Evolutionary conservation across 2,113 vertebrate species (phyloP), one percentile per base, ranked within the genome.

Genomic region (Gyps fulvus): DNA sequence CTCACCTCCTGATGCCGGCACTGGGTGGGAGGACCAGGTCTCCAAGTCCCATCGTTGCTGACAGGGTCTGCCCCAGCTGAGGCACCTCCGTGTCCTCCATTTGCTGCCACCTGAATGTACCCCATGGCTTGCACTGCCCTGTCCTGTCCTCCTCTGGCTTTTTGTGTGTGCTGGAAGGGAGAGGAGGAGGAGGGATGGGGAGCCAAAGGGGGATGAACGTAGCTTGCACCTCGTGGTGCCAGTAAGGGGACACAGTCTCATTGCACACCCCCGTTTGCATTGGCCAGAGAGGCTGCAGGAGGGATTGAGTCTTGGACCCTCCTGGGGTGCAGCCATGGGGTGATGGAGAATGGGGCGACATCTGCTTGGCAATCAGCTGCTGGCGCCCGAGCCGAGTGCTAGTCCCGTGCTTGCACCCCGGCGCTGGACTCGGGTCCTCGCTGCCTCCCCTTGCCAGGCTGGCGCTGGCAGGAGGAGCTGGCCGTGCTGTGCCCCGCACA

Each of bases 361-460:
- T 67, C 67, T 83, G 52, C 57, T 36, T 66, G 62, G 61, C 5
- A 2, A 36, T 66, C 6, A 13, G n/a, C 13, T 87, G 23, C 70
- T 38, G 49, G 11, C 7, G 1, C 11, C 55, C 9, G 17, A 70
- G 61, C 49, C 0, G 0, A 80, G n/a, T 40, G 34, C 66, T 20
- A 13, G 16, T 45, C 40, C 9, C 6, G 1, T 42, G 40, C 40
- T 40, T 3, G 1, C 42, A 83, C 2, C 23, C 0, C 0, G 7
- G 22, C 34, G 23, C 38, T 36, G 54, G n/a, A 31, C 42, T 84
- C 2, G 0, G 16, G 36, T 83, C 57, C 47, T 72, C 36, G 3
- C 38, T 83, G 47, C 47, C 26, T 77, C 12, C 67, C 61, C 47
- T 62, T 26, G 34, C 32, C 18, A 10, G 10, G 11, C 7, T 0